Percentiles rank a stretch among this genome's conserved stretches.
Evolutionary conservation across 1,140 invertebrate species (phyloP).

Genomic region (Camponotus vicinus): DNA sequence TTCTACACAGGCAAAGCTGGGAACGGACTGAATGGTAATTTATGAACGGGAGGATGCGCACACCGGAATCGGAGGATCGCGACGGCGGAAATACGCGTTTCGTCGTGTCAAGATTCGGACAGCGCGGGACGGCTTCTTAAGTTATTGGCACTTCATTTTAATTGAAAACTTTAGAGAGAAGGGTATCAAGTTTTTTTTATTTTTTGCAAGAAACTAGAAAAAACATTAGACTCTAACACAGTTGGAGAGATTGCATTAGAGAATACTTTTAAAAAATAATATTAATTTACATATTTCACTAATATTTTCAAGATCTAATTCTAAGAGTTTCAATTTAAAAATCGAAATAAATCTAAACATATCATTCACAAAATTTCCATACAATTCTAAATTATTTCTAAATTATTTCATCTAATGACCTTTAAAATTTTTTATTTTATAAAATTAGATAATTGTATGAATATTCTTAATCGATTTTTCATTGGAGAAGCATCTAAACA

Average conservation of each 20-base stretch:
- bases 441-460: background rate
- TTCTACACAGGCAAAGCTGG: background rate
- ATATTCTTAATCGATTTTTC: constrained; percentile 13
- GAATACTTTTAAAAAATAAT: background rate
- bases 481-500: background rate
- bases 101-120: background rate
- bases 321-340: background rate
- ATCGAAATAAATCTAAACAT: background rate
- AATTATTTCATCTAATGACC: background rate
- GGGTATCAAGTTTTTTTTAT: too few relatives aligned
- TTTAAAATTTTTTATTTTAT: background rate
- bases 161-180: background rate
- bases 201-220: background rate
- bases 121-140: background rate
- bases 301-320: background rate
- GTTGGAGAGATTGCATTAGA: background rate
- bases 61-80: constrained; percentile 33
- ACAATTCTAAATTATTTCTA: background rate
- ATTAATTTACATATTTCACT: background rate
- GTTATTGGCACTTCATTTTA: background rate
- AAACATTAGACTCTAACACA: background rate
- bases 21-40: constrained; percentile 22
- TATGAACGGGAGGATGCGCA: constrained; percentile 5
- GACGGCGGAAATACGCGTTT: background rate
- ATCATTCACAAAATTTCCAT: background rate